A percentile compares a stretch with the other conserved stretches of the same genome.
These are phyloP conservation scores for Irena cyanogastra DNA, from an alignment of 2,113 vertebrate genomes.

Conservation along the genomic window DNA sequence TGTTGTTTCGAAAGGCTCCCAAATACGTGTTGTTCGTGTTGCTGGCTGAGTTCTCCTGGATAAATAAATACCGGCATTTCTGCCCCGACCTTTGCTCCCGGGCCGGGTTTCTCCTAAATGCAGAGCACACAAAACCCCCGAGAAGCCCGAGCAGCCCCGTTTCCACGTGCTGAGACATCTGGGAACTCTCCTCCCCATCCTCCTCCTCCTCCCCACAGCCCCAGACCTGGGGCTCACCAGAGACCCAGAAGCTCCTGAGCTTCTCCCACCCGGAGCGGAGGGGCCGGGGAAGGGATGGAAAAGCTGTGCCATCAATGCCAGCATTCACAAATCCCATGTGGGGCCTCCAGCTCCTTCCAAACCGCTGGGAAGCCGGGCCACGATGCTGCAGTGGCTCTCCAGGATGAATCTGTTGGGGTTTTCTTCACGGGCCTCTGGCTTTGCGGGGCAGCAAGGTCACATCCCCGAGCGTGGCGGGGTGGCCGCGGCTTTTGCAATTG, in stretches of 20 bases:
- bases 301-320: neutral
- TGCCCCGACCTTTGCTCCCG: slow-evolving; percentile 62
- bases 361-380: neutral
- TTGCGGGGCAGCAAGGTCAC: neutral
- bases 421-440: neutral
- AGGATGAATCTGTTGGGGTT: neutral
- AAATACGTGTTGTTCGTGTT: slow-evolving; percentile 12
- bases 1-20: slow-evolving; percentile 54
- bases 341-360: neutral
- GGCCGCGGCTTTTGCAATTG: neutral
- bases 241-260: neutral
- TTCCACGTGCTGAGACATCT: neutral
- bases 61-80: slow-evolving; percentile 63
- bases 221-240: neutral
- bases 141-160: fast-evolving
- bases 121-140: neutral
- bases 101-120: slow-evolving; percentile 59
- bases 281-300: neutral
- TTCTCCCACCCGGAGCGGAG: neutral
- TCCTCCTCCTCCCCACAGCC: neutral
- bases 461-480: neutral
- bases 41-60: slow-evolving; percentile 19
- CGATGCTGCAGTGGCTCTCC: neutral
- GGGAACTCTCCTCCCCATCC: neutral
- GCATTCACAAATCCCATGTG: neutral